phyloP scores from a whole-genome alignment of 1,140 invertebrate species.

The Nixonia krombeini region DNA sequence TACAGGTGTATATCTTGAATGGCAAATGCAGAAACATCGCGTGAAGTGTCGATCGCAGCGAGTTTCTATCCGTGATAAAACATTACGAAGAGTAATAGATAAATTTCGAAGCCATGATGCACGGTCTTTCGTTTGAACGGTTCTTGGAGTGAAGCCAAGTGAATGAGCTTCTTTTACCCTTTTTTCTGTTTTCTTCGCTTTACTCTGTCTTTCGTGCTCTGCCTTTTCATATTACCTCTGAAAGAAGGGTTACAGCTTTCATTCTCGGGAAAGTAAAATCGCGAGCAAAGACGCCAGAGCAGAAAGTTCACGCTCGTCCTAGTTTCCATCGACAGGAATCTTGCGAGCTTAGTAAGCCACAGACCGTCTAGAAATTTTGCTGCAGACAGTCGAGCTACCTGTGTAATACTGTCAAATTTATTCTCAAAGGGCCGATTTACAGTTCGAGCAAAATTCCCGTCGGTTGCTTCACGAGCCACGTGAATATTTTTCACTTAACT shows the following conservation, averaged over 20 bases:
- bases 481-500: background rate
- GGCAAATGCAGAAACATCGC: background rate
- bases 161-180: constrained; percentile 1
- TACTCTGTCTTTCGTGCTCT: constrained; percentile 10
- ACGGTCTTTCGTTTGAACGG: constrained; percentile 19
- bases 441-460: constrained; percentile 11
- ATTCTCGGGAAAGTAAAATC: constrained; percentile 18
- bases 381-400: constrained; percentile 16
- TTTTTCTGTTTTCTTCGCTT: constrained; percentile 7
- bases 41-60: background rate
- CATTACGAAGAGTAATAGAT: constrained; percentile 16
- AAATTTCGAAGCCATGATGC: constrained; percentile 27
- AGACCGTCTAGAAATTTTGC: constrained; percentile 11
- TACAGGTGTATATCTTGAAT: no score
- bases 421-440: constrained; percentile 34
- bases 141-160: constrained; percentile 33
- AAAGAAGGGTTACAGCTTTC: background rate
- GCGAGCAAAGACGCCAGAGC: constrained; percentile 17
- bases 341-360: constrained; percentile 23
- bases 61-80: constrained; percentile 16
- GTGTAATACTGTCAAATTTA: constrained; percentile 42
- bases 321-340: constrained; percentile 36
- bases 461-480: constrained; percentile 14
- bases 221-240: constrained; percentile 16
- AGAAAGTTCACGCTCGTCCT: constrained; percentile 41